These are phyloP conservation scores for Petaurus breviceps DNA, from an alignment of 2,113 vertebrate genomes.

Conservation along the genomic window DNA sequence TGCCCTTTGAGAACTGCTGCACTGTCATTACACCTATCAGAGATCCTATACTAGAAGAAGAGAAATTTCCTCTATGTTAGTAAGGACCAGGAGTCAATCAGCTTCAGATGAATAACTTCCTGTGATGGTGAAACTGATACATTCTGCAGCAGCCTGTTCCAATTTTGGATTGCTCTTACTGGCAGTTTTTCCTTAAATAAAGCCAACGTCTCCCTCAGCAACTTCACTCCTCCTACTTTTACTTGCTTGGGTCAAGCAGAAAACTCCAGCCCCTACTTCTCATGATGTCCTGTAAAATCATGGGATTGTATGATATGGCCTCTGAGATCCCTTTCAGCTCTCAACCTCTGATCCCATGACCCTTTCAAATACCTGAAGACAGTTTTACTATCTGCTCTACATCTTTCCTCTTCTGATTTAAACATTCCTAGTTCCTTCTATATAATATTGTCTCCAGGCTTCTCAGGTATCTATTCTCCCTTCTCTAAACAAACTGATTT, in stretches of 20 bases:
- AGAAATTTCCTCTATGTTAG: background rate
- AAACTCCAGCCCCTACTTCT: background rate
- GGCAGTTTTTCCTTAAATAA: background rate
- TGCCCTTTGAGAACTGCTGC: background rate
- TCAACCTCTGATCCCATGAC: conserved; percentile 39
- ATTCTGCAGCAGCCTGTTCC: background rate
- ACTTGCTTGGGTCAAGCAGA: background rate
- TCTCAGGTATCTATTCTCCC: background rate
- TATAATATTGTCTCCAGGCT: background rate
- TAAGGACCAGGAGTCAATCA: background rate
- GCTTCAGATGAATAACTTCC: background rate
- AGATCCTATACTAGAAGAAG: background rate
- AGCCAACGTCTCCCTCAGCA: background rate
- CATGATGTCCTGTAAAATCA: background rate
- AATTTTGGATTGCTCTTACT: background rate
- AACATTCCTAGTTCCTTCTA: background rate
- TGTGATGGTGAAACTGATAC: background rate
- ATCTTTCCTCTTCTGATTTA: background rate
- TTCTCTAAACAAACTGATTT: background rate
- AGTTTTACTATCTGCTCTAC: conserved; percentile 33
- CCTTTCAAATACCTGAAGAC: conserved; percentile 63
- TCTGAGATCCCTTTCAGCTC: conserved; percentile 30
- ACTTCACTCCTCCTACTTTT: background rate
- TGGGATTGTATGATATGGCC: conserved; percentile 73
- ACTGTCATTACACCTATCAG: background rate